These are phyloP conservation scores for Aurelia aurita complex sp. Pacific DNA, from an alignment of 30 jellyfish, hydroid and myxozoan species.

Conservation along the genomic window DNA sequence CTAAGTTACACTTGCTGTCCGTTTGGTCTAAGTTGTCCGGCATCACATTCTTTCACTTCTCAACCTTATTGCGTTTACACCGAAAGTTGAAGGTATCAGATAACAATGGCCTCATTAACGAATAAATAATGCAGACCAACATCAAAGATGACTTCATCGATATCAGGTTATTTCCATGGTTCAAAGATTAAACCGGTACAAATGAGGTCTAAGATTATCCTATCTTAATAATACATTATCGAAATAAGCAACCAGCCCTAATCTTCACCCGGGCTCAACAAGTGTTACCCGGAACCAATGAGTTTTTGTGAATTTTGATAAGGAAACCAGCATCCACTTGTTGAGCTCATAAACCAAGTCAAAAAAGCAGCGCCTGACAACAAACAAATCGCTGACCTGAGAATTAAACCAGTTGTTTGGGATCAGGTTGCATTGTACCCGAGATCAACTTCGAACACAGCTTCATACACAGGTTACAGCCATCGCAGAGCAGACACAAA, in stretches of 20 bases:
- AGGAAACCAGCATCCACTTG: conserved; percentile 2
- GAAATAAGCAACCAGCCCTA: background rate
- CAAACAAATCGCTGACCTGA: background rate
- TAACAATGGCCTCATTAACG: background rate
- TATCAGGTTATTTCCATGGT: conserved; percentile 8
- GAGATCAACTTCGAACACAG: background rate
- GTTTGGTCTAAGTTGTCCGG: too few species aligned
- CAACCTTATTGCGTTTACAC: too few species aligned
- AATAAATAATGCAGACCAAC: background rate
- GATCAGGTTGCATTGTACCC: conserved; percentile 29
- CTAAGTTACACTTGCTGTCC: too few species aligned
- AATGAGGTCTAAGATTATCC: background rate
- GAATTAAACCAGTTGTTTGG: conserved; percentile 15
- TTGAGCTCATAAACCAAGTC: background rate
- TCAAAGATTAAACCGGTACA: background rate
- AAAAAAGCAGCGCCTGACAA: background rate
- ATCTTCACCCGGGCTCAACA: background rate
- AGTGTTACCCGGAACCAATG: background rate
- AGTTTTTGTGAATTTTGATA: background rate
- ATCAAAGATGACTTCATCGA: background rate
- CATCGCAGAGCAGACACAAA: conserved; percentile 35
- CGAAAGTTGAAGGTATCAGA: too few species aligned
- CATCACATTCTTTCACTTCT: too few species aligned
- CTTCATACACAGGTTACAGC: conserved; percentile 29
- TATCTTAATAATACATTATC: background rate